Evolutionary conservation across 2,888 invertebrate species (phyloP).

Genomic region (Congeria kusceri): DNA sequence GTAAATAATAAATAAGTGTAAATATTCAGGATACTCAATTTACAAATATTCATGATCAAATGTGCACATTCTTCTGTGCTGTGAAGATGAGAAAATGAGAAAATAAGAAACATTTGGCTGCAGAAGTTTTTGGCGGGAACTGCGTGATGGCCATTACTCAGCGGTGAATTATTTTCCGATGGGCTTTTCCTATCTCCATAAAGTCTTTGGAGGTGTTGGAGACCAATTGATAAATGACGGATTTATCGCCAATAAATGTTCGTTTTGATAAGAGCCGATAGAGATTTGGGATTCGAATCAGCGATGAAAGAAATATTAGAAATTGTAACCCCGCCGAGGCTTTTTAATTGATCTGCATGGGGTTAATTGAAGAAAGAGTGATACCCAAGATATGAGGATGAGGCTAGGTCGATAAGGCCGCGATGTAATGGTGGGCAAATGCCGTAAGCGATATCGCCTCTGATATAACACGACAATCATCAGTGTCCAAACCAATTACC

Average conservation of each 20-base stretch:
- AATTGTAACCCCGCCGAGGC: conserved; percentile 62
- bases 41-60: no score
- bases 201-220: conserved; percentile 34
- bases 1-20: no score
- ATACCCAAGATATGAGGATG: conserved; percentile 26
- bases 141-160: no score
- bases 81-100: no score
- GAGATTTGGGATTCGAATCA: conserved; percentile 40
- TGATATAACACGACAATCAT: conserved; percentile 20
- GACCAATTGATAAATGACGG: conserved; percentile 63
- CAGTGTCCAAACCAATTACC: conserved; percentile 30
- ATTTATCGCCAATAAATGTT: conserved; percentile 67
- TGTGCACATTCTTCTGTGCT: no score
- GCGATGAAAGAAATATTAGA: conserved; percentile 69
- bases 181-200: conserved; percentile 38
- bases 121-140: no score
- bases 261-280: conserved; percentile 48
- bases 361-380: conserved; percentile 54
- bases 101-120: no score
- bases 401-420: conserved; percentile 17
- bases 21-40: no score
- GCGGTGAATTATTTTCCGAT: conserved; percentile 18
- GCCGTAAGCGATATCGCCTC: conserved; percentile 26
- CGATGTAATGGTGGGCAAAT: conserved; percentile 45
- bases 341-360: conserved; percentile 65